Conservation (phyloP, 1,140 invertebrate genomes). For the Chrysoperla carnea region DNA sequence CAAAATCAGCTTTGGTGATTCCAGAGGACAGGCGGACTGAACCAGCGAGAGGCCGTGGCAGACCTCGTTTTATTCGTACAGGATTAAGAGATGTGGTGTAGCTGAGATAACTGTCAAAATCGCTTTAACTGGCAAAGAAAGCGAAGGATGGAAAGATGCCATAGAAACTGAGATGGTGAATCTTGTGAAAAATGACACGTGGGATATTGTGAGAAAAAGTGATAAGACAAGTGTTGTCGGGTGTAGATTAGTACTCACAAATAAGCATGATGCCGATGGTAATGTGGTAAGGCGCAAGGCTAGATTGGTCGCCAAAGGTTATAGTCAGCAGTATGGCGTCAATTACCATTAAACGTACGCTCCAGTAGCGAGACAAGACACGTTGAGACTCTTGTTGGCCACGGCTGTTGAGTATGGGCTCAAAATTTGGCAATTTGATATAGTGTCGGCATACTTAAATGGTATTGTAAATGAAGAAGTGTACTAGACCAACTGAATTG, state of each 20-base stretch:
- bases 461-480: conserved; percentile 15
- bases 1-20: too few species aligned
- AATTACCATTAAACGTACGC: conserved; percentile 11
- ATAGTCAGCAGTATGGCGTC: conserved; percentile 7
- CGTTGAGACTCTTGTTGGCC: conserved; percentile 3
- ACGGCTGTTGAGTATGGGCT: conserved; percentile 5
- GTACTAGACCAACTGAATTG: too few species aligned
- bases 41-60: too few species aligned
- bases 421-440: conserved; percentile 11
- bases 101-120: too few species aligned
- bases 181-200: conserved; percentile 16
- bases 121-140: too few species aligned
- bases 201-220: too few species aligned
- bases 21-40: too few species aligned
- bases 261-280: conserved; percentile 10
- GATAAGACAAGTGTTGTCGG: conserved; percentile 13
- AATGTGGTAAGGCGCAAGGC: conserved; percentile 8
- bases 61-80: too few species aligned
- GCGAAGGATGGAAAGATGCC: conserved; percentile 14
- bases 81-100: too few species aligned
- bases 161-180: conserved; percentile 14
- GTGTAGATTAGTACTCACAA: conserved; percentile 17
- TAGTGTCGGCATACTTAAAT: conserved; percentile 19
- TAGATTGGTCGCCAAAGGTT: conserved; percentile 10
- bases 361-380: conserved; percentile 9